These are phyloP conservation scores for Rhinogobio ventralis DNA, from an alignment of 2,797 vertebrate genomes.

Conservation along the genomic window DNA sequence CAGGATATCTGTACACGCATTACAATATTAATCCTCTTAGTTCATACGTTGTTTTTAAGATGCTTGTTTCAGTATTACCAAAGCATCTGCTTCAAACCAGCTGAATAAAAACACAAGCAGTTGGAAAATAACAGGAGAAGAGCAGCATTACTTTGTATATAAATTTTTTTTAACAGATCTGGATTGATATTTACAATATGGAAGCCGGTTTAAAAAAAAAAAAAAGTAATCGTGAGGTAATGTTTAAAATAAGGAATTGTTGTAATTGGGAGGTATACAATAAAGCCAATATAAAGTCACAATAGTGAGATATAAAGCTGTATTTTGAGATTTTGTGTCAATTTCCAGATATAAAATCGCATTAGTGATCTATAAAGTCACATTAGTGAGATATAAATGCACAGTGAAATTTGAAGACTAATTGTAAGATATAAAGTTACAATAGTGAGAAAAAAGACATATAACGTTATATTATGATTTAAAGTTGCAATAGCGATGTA, in stretches of 20 bases:
- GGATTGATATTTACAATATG: background rate
- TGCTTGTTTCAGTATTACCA: slow-evolving; percentile 24
- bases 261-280: too few relatives aligned
- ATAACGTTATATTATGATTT: background rate
- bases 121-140: background rate
- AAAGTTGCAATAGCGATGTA: background rate
- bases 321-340: background rate
- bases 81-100: slow-evolving; percentile 29
- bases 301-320: background rate
- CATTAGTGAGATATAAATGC: background rate
- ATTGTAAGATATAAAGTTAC: too few relatives aligned
- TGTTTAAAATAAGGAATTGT: background rate
- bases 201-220: background rate
- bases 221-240: background rate
- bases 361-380: background rate
- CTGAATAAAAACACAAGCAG: background rate
- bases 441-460: background rate
- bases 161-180: background rate
- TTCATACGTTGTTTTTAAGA: slow-evolving; percentile 29
- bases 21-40: slow-evolving; percentile 43
- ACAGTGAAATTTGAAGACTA: too few relatives aligned
- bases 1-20: background rate
- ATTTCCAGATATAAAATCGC: background rate
- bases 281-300: background rate
- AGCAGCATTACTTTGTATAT: background rate